Base-by-base conservation (phyloP, 2,888 invertebrate species). In the Brachynemurus nebulosus region DNA sequence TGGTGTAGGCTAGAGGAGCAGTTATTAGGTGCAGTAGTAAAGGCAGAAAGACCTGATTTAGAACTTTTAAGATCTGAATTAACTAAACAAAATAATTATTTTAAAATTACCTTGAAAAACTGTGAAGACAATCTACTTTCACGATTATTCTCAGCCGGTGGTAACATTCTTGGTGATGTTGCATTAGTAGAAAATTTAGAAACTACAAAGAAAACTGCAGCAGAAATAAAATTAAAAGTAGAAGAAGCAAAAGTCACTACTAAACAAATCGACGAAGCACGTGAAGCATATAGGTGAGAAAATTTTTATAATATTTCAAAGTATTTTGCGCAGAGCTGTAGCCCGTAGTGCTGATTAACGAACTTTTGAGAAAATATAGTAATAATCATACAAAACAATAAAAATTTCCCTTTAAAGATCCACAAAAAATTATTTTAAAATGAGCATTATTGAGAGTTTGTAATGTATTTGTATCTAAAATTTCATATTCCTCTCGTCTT, bases 71-170 rank as follows among this genome's bases (percentile, higher is more conserved):
- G 92, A 56, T 72, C 85, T 0, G 78, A 82, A 39, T 68, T 95
- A 8, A 93, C 92, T 0, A 86, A 86, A 57, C 88, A 91, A 59
- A 92, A 93, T 59, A 95, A 95, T 57, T 85, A 86, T 58, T 93
- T 92, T 60, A 95, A 93, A 66, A 93, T 95, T 46, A 86, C 85
- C 0, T 66, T 95, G 16, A 95, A 93, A 61, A 73, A 73, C 38
- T 71, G 93, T n/a, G 95, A 95, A 69, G 93, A 95, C 57, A 88
- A 90, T 59, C 68, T 95, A 12, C 66, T 95, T 37, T 82, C 83
- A 48, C 74, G 91, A 40, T 63, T 95, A 48, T 86, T 92, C 0
- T 82, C 90, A 3, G 93, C 93, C 3, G 88, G 90, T 4, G 91
- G 91, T 1, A 85, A 95, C 59, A 90, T 96, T 48, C 66, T 95